These are phyloP conservation scores for Clarias magur DNA, from an alignment of 2,113 vertebrate genomes.

Conservation along the genomic window DNA sequence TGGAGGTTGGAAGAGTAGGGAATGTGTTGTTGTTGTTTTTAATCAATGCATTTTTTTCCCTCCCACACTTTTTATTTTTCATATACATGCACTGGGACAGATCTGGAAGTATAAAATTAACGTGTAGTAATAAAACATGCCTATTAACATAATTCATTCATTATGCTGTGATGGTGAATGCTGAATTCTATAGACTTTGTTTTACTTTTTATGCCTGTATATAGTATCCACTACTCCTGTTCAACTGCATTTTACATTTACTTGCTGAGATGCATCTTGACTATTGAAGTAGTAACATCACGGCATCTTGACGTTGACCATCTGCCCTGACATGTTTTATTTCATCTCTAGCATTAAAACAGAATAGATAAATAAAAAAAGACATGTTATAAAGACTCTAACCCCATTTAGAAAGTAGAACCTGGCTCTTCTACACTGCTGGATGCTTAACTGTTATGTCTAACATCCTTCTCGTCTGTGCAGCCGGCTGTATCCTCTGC, in stretches of 20 bases:
- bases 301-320: not conserved
- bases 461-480: constrained; percentile 50
- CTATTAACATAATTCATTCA: no score
- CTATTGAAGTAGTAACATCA: not conserved
- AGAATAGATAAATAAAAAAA: not conserved
- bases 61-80: no score
- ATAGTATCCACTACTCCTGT: no score
- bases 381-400: not conserved
- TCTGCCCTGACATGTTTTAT: not conserved
- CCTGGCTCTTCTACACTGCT: constrained; percentile 20
- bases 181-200: not conserved
- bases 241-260: no score
- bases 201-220: no score
- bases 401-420: not conserved
- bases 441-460: constrained; percentile 41
- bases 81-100: no score
- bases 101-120: no score
- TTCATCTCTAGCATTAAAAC: not conserved
- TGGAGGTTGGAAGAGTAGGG: no score
- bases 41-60: no score
- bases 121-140: no score
- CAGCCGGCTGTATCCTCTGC: constrained; percentile 64
- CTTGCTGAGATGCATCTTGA: no score
- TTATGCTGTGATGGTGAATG: not conserved
- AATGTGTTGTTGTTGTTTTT: no score